These are phyloP conservation scores for Lasaia peninsularis DNA, from an alignment of 1,140 invertebrate species.

Conservation along the genomic window DNA sequence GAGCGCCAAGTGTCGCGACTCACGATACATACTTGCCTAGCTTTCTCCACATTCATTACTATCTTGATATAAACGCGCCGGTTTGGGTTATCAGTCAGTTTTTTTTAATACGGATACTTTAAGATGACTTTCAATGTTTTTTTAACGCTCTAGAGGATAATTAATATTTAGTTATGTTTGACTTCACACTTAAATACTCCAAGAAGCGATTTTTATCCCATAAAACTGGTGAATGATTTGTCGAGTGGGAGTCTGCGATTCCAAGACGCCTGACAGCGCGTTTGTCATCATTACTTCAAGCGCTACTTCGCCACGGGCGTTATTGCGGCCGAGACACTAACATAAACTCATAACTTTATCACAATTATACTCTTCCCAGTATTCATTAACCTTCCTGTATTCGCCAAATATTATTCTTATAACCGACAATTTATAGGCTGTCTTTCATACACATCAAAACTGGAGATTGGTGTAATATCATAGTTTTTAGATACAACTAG, in stretches of 20 bases:
- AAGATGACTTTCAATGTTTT: too few species aligned
- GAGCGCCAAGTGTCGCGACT: too few species aligned
- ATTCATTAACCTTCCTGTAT: not conserved
- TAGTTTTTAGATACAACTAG: too few species aligned
- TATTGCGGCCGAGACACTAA: conserved; percentile 16
- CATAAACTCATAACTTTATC: conserved; percentile 23
- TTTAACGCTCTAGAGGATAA: too few species aligned
- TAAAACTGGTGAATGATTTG: conserved; percentile 15
- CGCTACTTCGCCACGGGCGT: conserved; percentile 28
- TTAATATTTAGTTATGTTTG: too few species aligned
- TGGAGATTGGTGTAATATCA: too few species aligned
- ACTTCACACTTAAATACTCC: conserved; percentile 18
- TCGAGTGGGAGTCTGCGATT: conserved; percentile 25
- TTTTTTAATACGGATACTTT: too few species aligned
- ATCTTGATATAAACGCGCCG: too few species aligned
- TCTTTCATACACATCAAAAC: too few species aligned
- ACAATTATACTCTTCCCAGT: conserved; percentile 17
- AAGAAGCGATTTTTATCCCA: conserved; percentile 20
- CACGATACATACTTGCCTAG: too few species aligned
- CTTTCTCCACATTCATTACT: too few species aligned
- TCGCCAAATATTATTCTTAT: not conserved
- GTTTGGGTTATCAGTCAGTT: too few species aligned
- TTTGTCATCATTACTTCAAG: conserved; percentile 36
- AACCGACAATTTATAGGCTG: conserved; percentile 46
- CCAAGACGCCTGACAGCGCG: conserved; percentile 26